Evolutionary conservation across 2,113 vertebrate species (phyloP).

Genomic region (Scophthalmus maximus): DNA sequence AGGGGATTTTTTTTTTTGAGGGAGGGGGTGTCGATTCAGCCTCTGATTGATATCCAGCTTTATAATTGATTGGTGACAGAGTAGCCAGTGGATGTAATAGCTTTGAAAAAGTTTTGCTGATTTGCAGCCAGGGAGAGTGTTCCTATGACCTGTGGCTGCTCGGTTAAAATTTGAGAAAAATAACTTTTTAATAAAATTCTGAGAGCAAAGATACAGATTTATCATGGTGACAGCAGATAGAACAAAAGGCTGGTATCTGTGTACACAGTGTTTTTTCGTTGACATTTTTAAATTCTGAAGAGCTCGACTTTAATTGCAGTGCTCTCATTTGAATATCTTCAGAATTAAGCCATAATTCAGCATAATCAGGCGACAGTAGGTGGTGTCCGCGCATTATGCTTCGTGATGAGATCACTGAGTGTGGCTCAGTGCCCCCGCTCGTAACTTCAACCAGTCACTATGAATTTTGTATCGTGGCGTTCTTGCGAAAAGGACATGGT

Average conservation of each 20-base stretch:
- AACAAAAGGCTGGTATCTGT: conserved; percentile 6
- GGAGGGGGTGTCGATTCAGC: background rate
- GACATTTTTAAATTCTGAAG: conserved; percentile 19
- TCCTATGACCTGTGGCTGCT: conserved; percentile 1
- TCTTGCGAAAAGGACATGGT: conserved; percentile 48
- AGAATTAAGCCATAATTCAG: conserved; percentile 33
- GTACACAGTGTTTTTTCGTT: background rate
- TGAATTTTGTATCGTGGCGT: conserved; percentile 28
- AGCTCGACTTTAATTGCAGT: conserved; percentile 19
- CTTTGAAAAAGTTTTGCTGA: background rate
- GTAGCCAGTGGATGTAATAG: conserved; percentile 13
- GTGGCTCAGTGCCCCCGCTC: background rate
- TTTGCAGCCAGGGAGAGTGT: background rate
- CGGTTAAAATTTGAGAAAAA: conserved; percentile 4
- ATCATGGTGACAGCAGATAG: background rate
- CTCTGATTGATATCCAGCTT: conserved; percentile 31
- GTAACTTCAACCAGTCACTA: conserved; percentile 9
- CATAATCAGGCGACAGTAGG: background rate
- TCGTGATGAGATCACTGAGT: conserved; percentile 7
- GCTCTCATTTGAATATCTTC: conserved; percentile 29
- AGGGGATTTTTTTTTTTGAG: background rate
- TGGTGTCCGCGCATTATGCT: background rate
- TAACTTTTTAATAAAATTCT: background rate
- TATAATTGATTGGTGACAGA: conserved; percentile 13
- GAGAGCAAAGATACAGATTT: conserved; percentile 3